phyloP scores from a whole-genome alignment of 1,140 invertebrate genomes.

The Oryctes rhinoceros region DNA sequence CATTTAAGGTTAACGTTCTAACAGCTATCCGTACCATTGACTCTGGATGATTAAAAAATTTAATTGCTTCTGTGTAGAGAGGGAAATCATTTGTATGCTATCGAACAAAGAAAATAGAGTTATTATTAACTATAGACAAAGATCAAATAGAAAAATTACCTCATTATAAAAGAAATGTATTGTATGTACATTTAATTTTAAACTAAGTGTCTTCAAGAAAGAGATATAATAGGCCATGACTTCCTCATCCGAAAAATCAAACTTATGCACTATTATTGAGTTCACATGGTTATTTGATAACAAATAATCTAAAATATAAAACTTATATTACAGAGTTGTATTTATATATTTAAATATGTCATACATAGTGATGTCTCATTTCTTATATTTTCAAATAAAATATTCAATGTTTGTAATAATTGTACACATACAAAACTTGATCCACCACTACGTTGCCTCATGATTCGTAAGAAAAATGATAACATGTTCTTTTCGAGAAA shows the following conservation, averaged over 20 bases:
- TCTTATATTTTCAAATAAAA: constrained; percentile 98
- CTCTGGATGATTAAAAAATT: constrained; percentile 99
- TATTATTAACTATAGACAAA: neutral
- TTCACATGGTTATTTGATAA: constrained; percentile 99
- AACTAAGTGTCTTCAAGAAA: constrained; percentile 96
- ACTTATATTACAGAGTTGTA: constrained; percentile 38
- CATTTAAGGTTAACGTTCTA: constrained; percentile 95
- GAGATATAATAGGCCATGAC: constrained; percentile 99
- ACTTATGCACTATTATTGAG: constrained; percentile 99
- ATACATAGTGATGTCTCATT: constrained; percentile 99
- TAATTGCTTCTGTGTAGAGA: constrained; percentile 98
- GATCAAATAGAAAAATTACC: constrained; percentile 65
- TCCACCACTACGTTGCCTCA: constrained; percentile 95
- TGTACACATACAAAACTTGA: constrained; percentile 97
- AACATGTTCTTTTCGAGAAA: constrained; percentile 99
- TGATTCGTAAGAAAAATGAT: constrained; percentile 95
- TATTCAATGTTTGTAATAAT: constrained; percentile 97
- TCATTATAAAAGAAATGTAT: constrained; percentile 99
- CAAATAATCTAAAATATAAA: constrained; percentile 89
- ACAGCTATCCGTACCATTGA: constrained; percentile 99
- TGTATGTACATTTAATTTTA: constrained; percentile 98
- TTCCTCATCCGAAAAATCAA: constrained; percentile 99
- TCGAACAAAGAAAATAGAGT: constrained; percentile 57
- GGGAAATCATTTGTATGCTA: constrained; percentile 99
- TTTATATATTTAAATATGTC: constrained; percentile 60